Percentiles rank a stretch among this genome's conserved stretches.
phyloP scores from a whole-genome alignment of 2,888 invertebrate species.

The Elegia similella region DNA sequence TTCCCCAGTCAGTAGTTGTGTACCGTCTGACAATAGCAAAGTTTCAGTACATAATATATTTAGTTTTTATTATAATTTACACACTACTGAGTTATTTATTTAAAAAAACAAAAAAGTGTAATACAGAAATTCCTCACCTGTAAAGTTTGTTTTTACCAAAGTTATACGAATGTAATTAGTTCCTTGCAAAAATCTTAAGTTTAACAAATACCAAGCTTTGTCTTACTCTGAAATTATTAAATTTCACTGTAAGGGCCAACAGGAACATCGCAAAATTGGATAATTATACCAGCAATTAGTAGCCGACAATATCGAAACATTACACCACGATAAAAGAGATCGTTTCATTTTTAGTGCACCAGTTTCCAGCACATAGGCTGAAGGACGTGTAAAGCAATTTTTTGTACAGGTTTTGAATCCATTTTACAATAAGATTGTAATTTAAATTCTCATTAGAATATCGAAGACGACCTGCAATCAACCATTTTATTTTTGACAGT shows the following conservation, averaged over 20 bases:
- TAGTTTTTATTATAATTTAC: too few relatives aligned
- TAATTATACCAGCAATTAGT: not conserved
- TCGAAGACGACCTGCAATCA: slow-evolving; percentile 1
- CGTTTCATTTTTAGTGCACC: not conserved
- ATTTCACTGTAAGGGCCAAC: not conserved
- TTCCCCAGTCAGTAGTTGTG: too few relatives aligned
- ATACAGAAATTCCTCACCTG: too few relatives aligned
- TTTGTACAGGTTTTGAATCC: not conserved
- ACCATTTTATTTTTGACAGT: slow-evolving; percentile 7
- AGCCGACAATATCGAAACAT: not conserved
- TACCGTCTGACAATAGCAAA: too few relatives aligned
- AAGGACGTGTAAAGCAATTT: not conserved
- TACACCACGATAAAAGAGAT: not conserved
- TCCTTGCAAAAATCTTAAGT: too few relatives aligned
- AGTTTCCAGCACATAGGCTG: not conserved
- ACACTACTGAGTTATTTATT: too few relatives aligned
- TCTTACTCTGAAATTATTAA: not conserved
- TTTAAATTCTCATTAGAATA: not conserved
- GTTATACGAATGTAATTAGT: too few relatives aligned
- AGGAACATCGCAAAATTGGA: not conserved
- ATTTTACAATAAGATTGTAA: not conserved
- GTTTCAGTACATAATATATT: too few relatives aligned
- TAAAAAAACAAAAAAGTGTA: too few relatives aligned
- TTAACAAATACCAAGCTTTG: not conserved
- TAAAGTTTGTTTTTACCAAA: too few relatives aligned